Base-by-base conservation (phyloP, 2,888 invertebrate species). In the Mimas tiliae region DNA sequence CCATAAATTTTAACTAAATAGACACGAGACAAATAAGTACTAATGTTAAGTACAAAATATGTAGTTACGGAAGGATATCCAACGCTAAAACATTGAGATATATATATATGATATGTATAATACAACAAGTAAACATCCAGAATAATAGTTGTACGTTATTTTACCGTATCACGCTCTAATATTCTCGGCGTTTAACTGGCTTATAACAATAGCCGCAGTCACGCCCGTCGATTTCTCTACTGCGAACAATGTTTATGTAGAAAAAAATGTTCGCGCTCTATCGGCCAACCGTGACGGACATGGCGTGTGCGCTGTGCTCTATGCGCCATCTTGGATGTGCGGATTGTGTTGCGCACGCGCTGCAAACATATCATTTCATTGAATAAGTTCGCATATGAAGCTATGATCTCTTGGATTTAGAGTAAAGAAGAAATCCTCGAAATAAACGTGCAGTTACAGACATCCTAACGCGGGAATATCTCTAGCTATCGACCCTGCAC, bases 201-300 rank as follows among this genome's bases (percentile, higher is more conserved):
- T 79, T 85, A 89, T 87, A 90, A 92, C 91, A 90, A 91, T 90
- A 83, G 89, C 85, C 79, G 77, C 86, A 86, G 92, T 91, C 89
- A 91, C 92, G 92, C 89, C 86, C 87, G 91, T 83, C 91, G 92
- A 90, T 92, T 93, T 93, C 90, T 89, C 91, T 90, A 85, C 88
- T 82, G 88, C 87, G 91, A 90, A 91, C 92, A 92, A 91, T 93
- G 91, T 92, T 91, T 90, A 89, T 91, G 88, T 90, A 88, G 83
- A 90, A 91, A 90, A 89, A 90, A 89, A 87, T 76, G 82, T 89
- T 86, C 76, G 76, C 86, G 91, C 87, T 89, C 89, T 88, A 80
- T 78, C 78, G 83, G 81, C 78, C 88, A 87, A 86, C 86, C 90
- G 85, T 73, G 80, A 76, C 91, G 85, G 93, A 91, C 88, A 93